Evolutionary conservation across 2,113 vertebrate species (phyloP).

Genomic region (Eclectus roratus): DNA sequence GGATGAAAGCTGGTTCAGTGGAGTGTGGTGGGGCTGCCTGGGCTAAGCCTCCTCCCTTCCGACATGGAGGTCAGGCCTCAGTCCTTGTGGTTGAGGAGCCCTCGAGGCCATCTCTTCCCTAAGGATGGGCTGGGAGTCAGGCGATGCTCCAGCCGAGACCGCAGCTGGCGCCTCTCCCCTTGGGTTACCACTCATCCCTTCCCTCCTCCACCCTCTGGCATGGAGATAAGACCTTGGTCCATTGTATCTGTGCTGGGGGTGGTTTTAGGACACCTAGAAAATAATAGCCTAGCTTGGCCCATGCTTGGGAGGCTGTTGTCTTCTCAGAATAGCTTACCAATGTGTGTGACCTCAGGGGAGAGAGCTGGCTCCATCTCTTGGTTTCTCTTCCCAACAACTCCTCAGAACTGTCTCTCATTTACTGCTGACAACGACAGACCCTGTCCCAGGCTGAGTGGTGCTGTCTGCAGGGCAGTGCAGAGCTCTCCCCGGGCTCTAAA

Average conservation of each 20-base stretch:
- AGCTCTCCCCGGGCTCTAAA: background rate
- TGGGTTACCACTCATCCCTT: background rate
- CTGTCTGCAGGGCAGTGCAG: background rate
- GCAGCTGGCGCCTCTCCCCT: accelerated
- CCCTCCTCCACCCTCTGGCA: background rate
- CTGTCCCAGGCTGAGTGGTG: background rate
- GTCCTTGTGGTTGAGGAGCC: background rate
- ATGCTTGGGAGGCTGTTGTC: background rate
- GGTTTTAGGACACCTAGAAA: slow-evolving; percentile 26
- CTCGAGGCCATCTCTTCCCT: background rate
- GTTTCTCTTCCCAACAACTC: background rate
- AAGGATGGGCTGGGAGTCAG: background rate
- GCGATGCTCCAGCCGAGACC: background rate
- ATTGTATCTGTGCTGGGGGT: background rate
- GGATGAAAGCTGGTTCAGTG: background rate
- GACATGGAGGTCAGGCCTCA: background rate
- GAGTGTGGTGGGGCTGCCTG: background rate
- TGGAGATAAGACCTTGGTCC: background rate
- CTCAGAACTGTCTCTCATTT: background rate
- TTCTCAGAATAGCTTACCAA: background rate
- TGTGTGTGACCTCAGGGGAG: background rate
- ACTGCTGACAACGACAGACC: background rate
- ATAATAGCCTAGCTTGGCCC: background rate
- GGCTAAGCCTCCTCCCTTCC: background rate
- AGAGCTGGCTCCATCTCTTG: background rate